Evolutionary conservation across 2,113 vertebrate genomes (phyloP).

Genomic region (Gambusia affinis): DNA sequence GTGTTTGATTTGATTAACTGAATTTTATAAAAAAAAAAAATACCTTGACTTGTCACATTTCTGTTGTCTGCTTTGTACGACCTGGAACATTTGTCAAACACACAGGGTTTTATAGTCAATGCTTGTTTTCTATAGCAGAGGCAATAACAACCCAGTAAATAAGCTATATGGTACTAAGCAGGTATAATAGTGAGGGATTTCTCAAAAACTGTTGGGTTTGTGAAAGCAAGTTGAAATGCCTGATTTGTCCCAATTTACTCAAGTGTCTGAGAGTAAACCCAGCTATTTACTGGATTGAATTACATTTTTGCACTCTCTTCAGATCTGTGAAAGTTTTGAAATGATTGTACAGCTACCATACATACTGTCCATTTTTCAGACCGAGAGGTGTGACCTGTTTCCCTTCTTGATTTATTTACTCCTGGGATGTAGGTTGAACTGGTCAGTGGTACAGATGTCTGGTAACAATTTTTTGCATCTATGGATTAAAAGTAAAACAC

Average conservation of each 20-base stretch:
- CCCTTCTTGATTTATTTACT: conserved; percentile 27
- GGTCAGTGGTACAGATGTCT: conserved; percentile 28
- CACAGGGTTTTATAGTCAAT: conserved; percentile 30
- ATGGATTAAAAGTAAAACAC: not conserved
- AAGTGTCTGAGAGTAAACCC: conserved; percentile 44
- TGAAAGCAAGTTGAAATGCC: conserved; percentile 44
- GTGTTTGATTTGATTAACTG: conserved; percentile 10
- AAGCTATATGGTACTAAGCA: conserved; percentile 73
- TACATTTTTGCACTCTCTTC: conserved; percentile 68
- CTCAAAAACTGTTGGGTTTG: conserved; percentile 57
- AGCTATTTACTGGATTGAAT: conserved; percentile 49
- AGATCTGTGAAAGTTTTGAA: conserved; percentile 67
- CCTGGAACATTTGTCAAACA: conserved; percentile 11
- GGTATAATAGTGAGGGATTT: conserved; percentile 51
- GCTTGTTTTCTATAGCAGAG: conserved; percentile 45
- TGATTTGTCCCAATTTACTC: conserved; percentile 58
- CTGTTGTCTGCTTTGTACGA: conserved; percentile 20
- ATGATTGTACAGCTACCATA: conserved; percentile 22
- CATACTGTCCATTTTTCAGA: conserved; percentile 24
- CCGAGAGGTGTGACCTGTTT: conserved; percentile 6
- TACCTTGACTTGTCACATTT: conserved; percentile 20
- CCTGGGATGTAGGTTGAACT: conserved; percentile 37
- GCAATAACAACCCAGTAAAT: conserved; percentile 69
- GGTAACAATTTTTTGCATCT: conserved; percentile 39
- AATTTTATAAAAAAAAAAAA: no score